These are phyloP conservation scores for Xenops minutus DNA, from an alignment of 2,797 vertebrate genomes.

Conservation along the genomic window DNA sequence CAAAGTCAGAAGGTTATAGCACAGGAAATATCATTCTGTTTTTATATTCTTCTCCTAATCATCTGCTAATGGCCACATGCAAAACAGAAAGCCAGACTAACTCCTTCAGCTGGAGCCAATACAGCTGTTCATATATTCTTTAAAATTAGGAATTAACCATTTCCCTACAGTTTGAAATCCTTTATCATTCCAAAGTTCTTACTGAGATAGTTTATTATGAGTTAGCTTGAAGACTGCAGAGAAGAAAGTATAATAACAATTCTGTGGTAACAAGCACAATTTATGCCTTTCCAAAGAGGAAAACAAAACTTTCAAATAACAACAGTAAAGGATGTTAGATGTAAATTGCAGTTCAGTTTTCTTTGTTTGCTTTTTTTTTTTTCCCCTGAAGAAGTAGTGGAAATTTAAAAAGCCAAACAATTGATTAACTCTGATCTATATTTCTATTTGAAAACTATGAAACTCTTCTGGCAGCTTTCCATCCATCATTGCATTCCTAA, in stretches of 20 bases:
- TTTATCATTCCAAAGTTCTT: background rate
- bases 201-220: background rate
- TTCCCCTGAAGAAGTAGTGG: background rate
- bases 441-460: conserved; percentile 59
- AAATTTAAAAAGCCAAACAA: background rate
- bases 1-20: background rate
- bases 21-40: background rate
- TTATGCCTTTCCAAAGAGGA: background rate
- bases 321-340: background rate
- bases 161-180: background rate
- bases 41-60: background rate
- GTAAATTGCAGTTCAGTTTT: background rate
- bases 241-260: background rate
- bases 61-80: background rate
- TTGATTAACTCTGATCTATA: conserved; percentile 58
- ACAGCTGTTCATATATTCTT: background rate
- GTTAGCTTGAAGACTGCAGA: background rate
- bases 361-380: background rate
- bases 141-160: background rate
- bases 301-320: background rate
- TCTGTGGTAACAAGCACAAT: background rate
- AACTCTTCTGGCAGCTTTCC: conserved; percentile 51
- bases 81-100: background rate
- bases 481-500: conserved; percentile 23
- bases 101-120: background rate